phyloP scores from a whole-genome alignment of 2,888 invertebrate genomes.

The Lycaena phlaeas region DNA sequence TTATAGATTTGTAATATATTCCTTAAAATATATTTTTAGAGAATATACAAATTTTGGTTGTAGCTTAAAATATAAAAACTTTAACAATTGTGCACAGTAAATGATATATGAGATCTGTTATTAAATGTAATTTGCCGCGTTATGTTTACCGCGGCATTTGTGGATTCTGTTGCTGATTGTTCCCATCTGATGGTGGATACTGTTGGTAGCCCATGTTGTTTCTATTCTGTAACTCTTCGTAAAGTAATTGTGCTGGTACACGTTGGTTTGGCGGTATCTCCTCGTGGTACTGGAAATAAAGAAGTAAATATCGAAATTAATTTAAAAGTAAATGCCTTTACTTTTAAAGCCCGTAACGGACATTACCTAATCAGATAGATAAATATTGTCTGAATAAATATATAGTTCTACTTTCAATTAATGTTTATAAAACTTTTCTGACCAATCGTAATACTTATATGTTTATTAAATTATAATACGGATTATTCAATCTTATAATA shows the following conservation, averaged over 20 bases:
- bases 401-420: no score
- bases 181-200: conserved; percentile 11
- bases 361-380: no score
- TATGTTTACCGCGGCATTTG: conserved; percentile 3
- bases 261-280: conserved; percentile 14
- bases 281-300: background rate
- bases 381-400: no score
- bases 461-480: no score
- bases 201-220: conserved; percentile 23
- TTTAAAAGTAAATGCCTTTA: no score
- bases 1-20: no score
- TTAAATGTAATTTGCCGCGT: background rate
- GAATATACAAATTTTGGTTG: no score
- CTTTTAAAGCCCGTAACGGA: no score
- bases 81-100: background rate
- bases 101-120: background rate
- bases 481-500: no score
- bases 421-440: no score
- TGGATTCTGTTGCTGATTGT: background rate
- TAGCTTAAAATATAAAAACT: background rate
- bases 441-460: no score
- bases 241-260: conserved; percentile 32
- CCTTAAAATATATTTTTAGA: no score
- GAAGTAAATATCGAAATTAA: background rate
- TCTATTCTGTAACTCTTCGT: conserved; percentile 26